phyloP scores from a whole-genome alignment of 2,113 vertebrate species.

The Dromaius novaehollandiae region DNA sequence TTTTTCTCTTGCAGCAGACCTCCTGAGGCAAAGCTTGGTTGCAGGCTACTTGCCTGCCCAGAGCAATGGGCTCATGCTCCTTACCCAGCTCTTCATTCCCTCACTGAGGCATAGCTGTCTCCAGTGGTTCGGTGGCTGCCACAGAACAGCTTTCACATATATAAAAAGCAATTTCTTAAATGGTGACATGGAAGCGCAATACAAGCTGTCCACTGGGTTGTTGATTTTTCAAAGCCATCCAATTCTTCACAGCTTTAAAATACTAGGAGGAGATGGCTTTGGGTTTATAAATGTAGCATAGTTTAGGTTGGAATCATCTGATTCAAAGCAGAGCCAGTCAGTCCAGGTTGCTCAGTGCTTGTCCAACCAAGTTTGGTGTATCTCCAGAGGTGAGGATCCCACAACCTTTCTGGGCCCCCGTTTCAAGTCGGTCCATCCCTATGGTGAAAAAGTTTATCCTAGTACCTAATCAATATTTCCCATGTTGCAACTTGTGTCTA shows the following conservation, averaged over 20 bases:
- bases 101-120: neutral
- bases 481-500: accelerated
- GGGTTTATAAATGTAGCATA: neutral
- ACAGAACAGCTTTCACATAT: neutral
- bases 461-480: neutral
- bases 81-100: neutral
- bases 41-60: neutral
- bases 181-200: neutral
- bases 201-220: neutral
- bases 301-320: neutral
- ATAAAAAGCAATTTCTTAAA: neutral
- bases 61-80: neutral
- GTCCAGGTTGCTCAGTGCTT: neutral
- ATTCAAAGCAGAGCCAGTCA: neutral
- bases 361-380: neutral
- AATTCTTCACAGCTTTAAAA: neutral
- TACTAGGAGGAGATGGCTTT: neutral
- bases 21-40: neutral
- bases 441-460: neutral
- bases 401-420: neutral
- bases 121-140: neutral
- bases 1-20: neutral
- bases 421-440: neutral
- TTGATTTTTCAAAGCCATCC: neutral
- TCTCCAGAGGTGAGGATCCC: neutral